These are phyloP conservation scores for Linurgus olivaceus DNA, from an alignment of 2,797 vertebrate species.

Conservation along the genomic window DNA sequence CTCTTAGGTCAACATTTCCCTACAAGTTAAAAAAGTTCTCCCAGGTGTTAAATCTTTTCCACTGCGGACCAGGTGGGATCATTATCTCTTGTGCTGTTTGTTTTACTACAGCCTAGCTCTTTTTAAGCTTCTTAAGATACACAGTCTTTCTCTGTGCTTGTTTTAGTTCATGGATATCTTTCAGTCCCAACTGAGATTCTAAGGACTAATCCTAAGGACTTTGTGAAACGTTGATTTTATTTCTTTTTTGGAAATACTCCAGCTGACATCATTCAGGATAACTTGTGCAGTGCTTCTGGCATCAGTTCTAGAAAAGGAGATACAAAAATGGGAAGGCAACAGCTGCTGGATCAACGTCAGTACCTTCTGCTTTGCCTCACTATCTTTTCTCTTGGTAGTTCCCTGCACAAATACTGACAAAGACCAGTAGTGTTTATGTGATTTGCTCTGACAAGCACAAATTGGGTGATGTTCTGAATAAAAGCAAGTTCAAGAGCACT, in stretches of 20 bases:
- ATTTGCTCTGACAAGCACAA: neutral
- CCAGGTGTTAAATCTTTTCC: neutral
- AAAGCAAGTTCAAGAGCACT: neutral
- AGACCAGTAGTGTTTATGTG: neutral
- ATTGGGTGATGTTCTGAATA: neutral
- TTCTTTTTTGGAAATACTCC: neutral
- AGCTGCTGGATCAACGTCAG: neutral
- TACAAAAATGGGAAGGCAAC: neutral
- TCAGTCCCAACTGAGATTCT: neutral
- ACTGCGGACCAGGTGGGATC: neutral
- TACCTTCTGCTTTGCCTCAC: neutral
- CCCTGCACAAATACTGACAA: neutral
- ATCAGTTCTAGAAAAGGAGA: neutral
- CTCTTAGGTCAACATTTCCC: neutral
- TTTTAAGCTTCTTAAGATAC: neutral
- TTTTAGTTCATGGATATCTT: neutral
- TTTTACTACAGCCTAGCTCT: neutral
- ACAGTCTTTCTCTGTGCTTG: neutral
- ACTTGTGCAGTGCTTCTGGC: neutral
- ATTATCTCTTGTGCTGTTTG: neutral
- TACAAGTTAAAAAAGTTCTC: neutral
- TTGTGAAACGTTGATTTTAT: neutral
- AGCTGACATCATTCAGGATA: neutral
- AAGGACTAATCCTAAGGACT: neutral
- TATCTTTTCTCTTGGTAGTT: neutral